Base-by-base conservation (phyloP, 2,113 vertebrate species). In the Lepisosteus oculatus region DNA sequence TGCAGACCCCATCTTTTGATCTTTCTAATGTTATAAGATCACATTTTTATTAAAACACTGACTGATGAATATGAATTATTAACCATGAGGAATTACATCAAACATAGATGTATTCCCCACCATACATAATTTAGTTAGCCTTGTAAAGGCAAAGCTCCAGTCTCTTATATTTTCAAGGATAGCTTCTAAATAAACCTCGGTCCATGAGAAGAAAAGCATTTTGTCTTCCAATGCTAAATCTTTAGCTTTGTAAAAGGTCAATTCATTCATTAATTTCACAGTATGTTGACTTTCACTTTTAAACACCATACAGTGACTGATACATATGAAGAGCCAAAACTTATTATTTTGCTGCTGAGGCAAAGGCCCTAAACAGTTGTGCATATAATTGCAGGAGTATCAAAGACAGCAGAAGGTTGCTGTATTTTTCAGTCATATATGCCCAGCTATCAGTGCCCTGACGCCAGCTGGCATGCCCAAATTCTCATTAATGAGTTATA, bases 121-220 rank as follows among this genome's bases (percentile, higher is more conserved):
- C 77, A 77, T 86, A 80, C 85, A 86, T 87, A 80, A 89, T 87
- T 84, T 72, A 82, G n/a, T 12, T 29, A 47, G 17, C 68, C 54
- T 61, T 62, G 66, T 66, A 14, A 66, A 14, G 56, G 56, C 65
- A 11, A 6, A 15, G 43, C 17, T 12, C 43, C n/a, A 43, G 67
- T 59, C 67, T 69, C 63, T 6, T 5, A 17, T 12, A 67, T 59
- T 67, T 55, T 67, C 63, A 47, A 72, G 71, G 64, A 57, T 43
- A 12, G 55, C 71, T 45, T 55, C 55, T 17, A 15, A 61, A 17
- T 7, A 17, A 11, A 29, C 41, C 51, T 8, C 42, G 44, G 41
- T 43, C 13, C 62, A 13, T 11, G 13, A 43, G 62, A 43, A 43
- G 62, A 65, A 3, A 9, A 0, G 29, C 2, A 13, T 14, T 12